phyloP scores from a whole-genome alignment of 2,888 invertebrate genomes.

The Stenodera caucasica region DNA sequence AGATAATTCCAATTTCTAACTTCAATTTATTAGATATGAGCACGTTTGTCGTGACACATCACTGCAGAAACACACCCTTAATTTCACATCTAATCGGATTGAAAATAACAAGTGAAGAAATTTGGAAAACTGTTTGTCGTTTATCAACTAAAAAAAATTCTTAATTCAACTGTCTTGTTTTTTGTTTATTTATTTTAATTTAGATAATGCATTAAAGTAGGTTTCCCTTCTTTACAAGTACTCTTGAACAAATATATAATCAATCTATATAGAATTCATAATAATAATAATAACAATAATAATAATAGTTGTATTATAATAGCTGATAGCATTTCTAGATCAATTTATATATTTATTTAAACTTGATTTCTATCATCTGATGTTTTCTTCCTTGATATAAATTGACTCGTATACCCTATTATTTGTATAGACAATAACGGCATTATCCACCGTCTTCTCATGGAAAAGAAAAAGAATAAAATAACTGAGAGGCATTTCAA shows the following conservation, averaged over 20 bases:
- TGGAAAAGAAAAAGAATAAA: not conserved
- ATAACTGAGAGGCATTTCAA: not conserved
- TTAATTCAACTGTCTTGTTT: too few relatives aligned
- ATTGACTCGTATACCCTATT: not conserved
- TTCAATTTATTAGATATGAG: too few relatives aligned
- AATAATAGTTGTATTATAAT: not conserved
- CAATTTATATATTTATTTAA: not conserved
- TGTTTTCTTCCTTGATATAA: not conserved
- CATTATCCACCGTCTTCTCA: not conserved
- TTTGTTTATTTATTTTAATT: not conserved
- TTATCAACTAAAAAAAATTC: too few relatives aligned
- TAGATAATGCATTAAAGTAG: not conserved
- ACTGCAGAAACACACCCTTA: too few relatives aligned
- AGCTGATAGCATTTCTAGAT: not conserved
- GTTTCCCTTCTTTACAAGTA: too few relatives aligned
- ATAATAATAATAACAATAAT: not conserved
- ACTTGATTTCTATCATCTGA: not conserved
- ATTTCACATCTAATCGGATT: too few relatives aligned
- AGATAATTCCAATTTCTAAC: too few relatives aligned
- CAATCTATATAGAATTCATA: not conserved
- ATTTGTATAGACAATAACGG: not conserved
- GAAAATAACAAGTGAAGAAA: too few relatives aligned
- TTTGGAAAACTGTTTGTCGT: not conserved
- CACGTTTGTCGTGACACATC: too few relatives aligned
- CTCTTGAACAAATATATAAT: not conserved